Evolutionary conservation across 2,888 invertebrate genomes (phyloP), one percentile per base, ranked within the genome.

Genomic region (Cosmopolites sordidus): DNA sequence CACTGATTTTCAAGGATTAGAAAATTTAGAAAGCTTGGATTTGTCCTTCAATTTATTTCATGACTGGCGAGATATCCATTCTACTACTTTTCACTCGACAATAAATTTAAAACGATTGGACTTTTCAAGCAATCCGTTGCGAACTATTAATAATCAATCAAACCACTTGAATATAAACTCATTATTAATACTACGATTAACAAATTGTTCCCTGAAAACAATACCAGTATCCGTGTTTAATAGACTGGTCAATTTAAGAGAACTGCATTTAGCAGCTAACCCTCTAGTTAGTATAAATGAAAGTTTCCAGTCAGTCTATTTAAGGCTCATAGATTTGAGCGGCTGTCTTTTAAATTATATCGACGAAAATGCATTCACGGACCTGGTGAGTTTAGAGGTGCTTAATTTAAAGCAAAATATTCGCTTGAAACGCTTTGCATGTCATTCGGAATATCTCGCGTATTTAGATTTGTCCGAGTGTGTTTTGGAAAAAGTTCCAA

Each of bases 341-440:
- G 76, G 80, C 57, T 82, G 83, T 62, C 76, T 76, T 60, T 68
- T 86, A 6, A 76, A 73, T 44, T 71, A 71, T 9, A 66, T 85
- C 12, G 73, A 75, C 54, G 71, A 76, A 5, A 73, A 76, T 48
- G 79, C 83, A 43, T 73, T 88, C 41, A 69, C 74, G 29, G 79
- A 79, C 16, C 68, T 88, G 51, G 79, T 82, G 15, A 73, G 76
- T 11, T 69, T 90, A 57, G 76, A 81, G 51, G 77, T 77, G 40
- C 69, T 90, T 12, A 76, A 79, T 63, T 66, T 89, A 58, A 78
- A 81, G 2, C 76, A 81, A 61, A 89, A 89, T 64, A 79, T 77
- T 39, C 75, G 78, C 12, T 65, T 82, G 30, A 76, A 78, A 56
- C 68, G 64, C 51, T 58, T 65, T 42, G 51, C 57, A 68, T 70